Percentiles rank a stretch among this genome's conserved stretches.
These are phyloP conservation scores for Chrysocyon brachyurus DNA, from an alignment of 2,797 vertebrate genomes.

Conservation along the genomic window DNA sequence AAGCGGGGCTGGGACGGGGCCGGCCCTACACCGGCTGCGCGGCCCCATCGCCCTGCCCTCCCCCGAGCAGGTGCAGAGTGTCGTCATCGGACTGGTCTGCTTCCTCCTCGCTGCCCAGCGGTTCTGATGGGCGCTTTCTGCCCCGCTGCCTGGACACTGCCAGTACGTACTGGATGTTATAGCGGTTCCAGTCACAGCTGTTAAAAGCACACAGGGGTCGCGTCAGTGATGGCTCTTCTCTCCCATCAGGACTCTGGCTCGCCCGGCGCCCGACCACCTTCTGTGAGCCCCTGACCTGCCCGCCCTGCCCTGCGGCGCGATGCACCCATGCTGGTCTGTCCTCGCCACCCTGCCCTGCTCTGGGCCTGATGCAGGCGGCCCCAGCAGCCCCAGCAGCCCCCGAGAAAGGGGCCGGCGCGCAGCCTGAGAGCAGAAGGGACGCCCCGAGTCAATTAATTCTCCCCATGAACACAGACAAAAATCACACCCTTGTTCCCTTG, in stretches of 20 bases:
- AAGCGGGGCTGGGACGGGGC: fast-evolving
- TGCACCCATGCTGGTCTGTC: background rate
- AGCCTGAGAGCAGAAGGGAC: background rate
- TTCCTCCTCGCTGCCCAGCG: conserved; percentile 81
- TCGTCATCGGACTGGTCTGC: conserved; percentile 65
- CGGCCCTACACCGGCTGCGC: conserved; percentile 71
- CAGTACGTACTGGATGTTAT: conserved; percentile 93
- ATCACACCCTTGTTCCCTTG: background rate
- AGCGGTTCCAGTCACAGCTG: conserved; percentile 98
- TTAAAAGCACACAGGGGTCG: background rate
- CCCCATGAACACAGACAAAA: background rate
- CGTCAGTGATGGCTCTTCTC: background rate
- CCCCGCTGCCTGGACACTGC: conserved; percentile 95
- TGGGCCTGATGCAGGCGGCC: background rate
- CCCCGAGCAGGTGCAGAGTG: conserved; percentile 84
- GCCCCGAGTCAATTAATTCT: fast-evolving
- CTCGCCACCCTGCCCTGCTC: background rate
- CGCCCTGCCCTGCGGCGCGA: background rate
- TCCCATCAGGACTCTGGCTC: fast-evolving
- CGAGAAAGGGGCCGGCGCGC: too few relatives aligned
- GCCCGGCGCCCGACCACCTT: fast-evolving
- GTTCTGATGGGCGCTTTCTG: conserved; percentile 90
- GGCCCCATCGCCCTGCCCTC: conserved; percentile 70
- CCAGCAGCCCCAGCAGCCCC: background rate
- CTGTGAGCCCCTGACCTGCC: background rate